A percentile compares a stretch with the other conserved stretches of the same genome.
phyloP scores from a whole-genome alignment of 2,797 vertebrate genomes.

The Momotus momota region DNA sequence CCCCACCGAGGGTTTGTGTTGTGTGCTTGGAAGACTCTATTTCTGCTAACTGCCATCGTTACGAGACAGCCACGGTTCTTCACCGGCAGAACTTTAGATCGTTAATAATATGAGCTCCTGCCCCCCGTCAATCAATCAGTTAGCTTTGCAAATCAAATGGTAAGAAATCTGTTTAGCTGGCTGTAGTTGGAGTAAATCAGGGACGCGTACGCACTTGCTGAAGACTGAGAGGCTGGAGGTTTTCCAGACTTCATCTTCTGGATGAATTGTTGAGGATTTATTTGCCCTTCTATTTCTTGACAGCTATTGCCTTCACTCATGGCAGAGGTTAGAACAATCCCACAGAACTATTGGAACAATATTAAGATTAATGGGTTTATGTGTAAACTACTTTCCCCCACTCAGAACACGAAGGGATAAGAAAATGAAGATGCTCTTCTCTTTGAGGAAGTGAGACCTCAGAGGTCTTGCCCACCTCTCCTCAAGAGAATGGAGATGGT shows the following conservation, averaged over 20 bases:
- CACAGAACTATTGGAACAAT: not conserved
- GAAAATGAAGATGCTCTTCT: not conserved
- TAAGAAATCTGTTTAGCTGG: not conserved
- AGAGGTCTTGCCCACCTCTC: not conserved
- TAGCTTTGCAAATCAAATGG: not conserved
- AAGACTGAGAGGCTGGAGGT: slow-evolving; percentile 9
- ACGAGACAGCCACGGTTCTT: not conserved
- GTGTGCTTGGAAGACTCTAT: not conserved
- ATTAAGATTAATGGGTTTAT: slow-evolving; percentile 38
- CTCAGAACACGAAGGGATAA: not conserved
- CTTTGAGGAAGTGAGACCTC: not conserved
- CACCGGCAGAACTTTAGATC: accelerated
- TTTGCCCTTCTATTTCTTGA: not conserved
- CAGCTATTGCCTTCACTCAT: not conserved
- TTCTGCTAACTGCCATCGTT: accelerated
- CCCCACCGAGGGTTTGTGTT: accelerated
- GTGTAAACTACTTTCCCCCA: not conserved
- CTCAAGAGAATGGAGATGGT: not conserved
- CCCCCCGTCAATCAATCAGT: not conserved
- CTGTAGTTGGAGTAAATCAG: not conserved
- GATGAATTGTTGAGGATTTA: not conserved
- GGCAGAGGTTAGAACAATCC: slow-evolving; percentile 27
- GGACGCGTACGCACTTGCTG: not conserved
- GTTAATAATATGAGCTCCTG: not conserved
- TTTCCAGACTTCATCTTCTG: not conserved